Percentiles rank a stretch among this genome's conserved stretches.
Evolutionary conservation across 1,140 invertebrate species (phyloP).

Genomic region (Gryon sp.): DNA sequence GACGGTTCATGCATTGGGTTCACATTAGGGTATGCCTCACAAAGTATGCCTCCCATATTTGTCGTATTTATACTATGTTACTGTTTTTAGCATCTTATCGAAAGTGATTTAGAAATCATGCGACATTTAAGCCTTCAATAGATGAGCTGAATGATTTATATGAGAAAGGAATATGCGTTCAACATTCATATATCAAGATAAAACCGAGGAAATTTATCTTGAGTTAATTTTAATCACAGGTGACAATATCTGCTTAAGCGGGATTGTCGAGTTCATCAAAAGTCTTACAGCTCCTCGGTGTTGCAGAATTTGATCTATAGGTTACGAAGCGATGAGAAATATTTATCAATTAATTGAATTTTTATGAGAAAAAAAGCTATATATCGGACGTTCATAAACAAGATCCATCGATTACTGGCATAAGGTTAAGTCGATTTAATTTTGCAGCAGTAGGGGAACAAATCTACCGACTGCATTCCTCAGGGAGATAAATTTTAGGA

Average conservation of each 20-base stretch:
- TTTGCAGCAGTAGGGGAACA: slow-evolving; percentile 1
- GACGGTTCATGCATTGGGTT: not conserved
- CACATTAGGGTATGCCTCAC: slow-evolving; percentile 53
- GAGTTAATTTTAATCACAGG: slow-evolving; percentile 13
- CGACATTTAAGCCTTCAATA: slow-evolving; percentile 71
- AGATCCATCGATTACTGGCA: not conserved
- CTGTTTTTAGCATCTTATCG: slow-evolving; percentile 53
- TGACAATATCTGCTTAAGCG: slow-evolving; percentile 24
- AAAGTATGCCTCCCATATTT: slow-evolving; percentile 17
- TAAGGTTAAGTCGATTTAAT: slow-evolving; percentile 19
- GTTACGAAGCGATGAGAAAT: not conserved
- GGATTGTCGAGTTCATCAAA: slow-evolving; percentile 26
- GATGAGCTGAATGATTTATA: slow-evolving; percentile 24
- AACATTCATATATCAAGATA: not conserved
- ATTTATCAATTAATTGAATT: not conserved
- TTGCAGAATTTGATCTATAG: slow-evolving; percentile 22
- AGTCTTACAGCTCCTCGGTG: slow-evolving; percentile 6
- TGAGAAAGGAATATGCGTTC: slow-evolving; percentile 9
- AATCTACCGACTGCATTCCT: slow-evolving; percentile 42
- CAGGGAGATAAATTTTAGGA: no score
- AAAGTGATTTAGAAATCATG: slow-evolving; percentile 55
- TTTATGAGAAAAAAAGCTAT: slow-evolving; percentile 13
- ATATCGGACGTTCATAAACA: not conserved
- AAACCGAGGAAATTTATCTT: slow-evolving; percentile 13
- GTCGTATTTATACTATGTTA: slow-evolving; percentile 51